Base-by-base conservation (phyloP, 2,888 invertebrate genomes). In the Digitonthophagus gazella region DNA sequence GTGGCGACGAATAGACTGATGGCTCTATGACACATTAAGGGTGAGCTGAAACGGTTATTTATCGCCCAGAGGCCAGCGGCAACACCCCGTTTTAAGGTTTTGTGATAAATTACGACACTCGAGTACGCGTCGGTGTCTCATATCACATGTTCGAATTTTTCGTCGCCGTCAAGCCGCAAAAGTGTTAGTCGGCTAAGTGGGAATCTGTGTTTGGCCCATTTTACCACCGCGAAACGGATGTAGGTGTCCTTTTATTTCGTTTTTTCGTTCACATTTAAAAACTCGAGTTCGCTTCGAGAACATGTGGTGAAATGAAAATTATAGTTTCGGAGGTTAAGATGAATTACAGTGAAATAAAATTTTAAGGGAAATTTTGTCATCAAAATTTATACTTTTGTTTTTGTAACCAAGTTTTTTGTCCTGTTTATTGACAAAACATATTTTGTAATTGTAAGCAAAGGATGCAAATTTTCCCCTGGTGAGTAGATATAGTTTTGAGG, bases 41-140 rank as follows among this genome's bases (percentile, higher is more conserved):
- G 57, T 57, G 20, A 15, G 68, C 15, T 64, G 67, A 68, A 68
- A 68, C 56, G 64, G 57, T 64, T 64, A 68, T 68, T 68, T 68
- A 64, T 68, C 67, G 61, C 61, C 19, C 15, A 61, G n/a, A 61
- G 28, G 28, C 28, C 61, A 19, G 18, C 20, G 61, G 19, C 18
- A 18, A 14, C 57, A 20, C 61, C 61, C 61, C 19, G 61, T 61
- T 61, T 61, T 61, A 61, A 61, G 61, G 61, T n/a, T 61, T 61
- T 61, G 18, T 19, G 61, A 61, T 61, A 61, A 61, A 61, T 61
- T 61, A 61, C 61, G 19, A 19, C 61, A 61, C 61, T 61, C 18
- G 15, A 18, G 61, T 61, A 61, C 20, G 61, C 20, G 61, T 61
- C 61, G 61, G 61, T 20, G 20, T 61, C 61, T 61, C 61, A 61